Conservation (phyloP, 2,797 vertebrate species). For the Neoniphon sammara region DNA sequence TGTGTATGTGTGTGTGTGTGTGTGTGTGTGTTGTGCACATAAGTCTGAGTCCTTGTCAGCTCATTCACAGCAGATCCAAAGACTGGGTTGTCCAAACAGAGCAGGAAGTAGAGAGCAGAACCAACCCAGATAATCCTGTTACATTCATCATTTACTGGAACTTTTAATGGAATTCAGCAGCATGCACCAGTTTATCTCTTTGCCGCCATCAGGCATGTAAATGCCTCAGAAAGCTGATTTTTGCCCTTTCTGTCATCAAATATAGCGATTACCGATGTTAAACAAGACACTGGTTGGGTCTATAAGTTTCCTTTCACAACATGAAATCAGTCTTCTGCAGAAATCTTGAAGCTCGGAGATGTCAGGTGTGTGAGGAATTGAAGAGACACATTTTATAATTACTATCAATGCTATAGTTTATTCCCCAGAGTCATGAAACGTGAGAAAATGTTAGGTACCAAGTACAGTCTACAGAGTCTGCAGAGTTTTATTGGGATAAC, state of each 20-base stretch:
- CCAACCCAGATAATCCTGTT: conserved; percentile 35
- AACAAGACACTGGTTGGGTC: too few species aligned
- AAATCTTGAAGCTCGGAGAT: conserved; percentile 20
- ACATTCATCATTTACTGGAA: conserved; percentile 40
- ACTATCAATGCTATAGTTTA: too few species aligned
- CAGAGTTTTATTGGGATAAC: background rate
- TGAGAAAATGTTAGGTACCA: background rate
- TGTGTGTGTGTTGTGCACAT: background rate
- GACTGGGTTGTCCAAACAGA: conserved; percentile 25
- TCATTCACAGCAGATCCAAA: conserved; percentile 27
- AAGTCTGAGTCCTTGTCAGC: background rate
- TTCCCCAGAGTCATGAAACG: too few species aligned
- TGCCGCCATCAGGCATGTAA: conserved; percentile 28
- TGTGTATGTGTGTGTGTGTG: conserved; percentile 9
- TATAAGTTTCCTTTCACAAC: background rate
- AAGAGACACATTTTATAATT: conserved; percentile 1
- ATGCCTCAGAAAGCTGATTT: conserved; percentile 38
- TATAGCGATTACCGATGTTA: background rate
- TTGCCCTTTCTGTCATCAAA: conserved; percentile 17
- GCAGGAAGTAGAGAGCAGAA: conserved; percentile 43
- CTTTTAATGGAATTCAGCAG: conserved; percentile 39
- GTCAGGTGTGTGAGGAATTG: too few species aligned
- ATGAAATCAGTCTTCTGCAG: background rate
- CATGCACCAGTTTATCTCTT: conserved; percentile 26
- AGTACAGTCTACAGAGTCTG: background rate